Evolutionary conservation across 1,140 invertebrate species (phyloP), one percentile per base, ranked within the genome.

Genomic region (Manduca sexta): DNA sequence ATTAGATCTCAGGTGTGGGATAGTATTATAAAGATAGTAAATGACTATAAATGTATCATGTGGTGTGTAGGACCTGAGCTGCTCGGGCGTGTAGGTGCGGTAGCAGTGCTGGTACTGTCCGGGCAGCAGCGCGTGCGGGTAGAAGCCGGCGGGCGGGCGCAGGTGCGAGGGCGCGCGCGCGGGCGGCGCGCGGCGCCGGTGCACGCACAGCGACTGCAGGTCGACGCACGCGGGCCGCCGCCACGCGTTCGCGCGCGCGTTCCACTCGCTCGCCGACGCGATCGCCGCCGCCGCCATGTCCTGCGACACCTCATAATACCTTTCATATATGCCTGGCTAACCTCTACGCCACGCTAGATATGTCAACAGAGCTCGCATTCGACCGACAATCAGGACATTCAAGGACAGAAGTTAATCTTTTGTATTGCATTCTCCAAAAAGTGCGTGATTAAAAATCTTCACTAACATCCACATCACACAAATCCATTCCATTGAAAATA

Each of bases 21-120:
- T n/a, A n/a, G n/a, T n/a, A n/a, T n/a, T n/a, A n/a, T n/a, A n/a
- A n/a, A n/a, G n/a, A 21, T 3, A 21, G 7, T 21, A 21, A 21
- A 21, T n/a, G n/a, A n/a, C 2, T 21, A 21, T 21, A 2, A 21
- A 21, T 3, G 21, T 21, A 3, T 2, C 2, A 8, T 26, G 21
- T 26, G 21, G 0, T 5, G 1, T 26, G 21, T 8, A 26, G n/a
- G 75, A 95, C 91, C 89, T 88, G 52, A 92, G 79, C 63, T 92
- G 89, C 0, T 88, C 85, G 12, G 90, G 84, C 16, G 88, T 88
- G 49, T 91, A 91, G 40, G 87, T 65, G 14, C 91, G 89, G 81
- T 94, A 98, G 80, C 90, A 90, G 79, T 98, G 95, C 52, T 93
- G 93, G 84, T 92, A 98, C 84, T 99, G 97, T 46, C 97, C 97